A percentile compares a stretch with the other conserved stretches of the same genome.
phyloP scores from a whole-genome alignment of 2,797 vertebrate genomes.

The Pantherophis vulpinus region DNA sequence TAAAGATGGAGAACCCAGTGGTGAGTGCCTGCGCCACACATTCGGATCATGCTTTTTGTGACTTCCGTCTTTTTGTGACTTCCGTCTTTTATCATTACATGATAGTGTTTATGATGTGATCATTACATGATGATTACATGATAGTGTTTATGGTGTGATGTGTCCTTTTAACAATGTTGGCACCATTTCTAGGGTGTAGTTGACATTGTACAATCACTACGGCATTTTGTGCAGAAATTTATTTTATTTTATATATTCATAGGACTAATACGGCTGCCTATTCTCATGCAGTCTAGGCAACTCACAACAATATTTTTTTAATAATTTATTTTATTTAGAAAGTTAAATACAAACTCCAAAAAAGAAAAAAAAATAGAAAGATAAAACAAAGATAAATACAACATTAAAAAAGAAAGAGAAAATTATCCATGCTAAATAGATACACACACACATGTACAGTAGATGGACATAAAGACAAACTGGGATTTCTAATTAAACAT shows the following conservation, averaged over 20 bases:
- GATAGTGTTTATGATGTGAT: not conserved
- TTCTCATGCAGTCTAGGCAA: not conserved
- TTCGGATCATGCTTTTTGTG: not conserved
- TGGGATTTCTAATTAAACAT: not conserved
- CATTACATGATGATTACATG: not conserved
- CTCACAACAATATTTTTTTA: not conserved
- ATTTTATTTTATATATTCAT: not conserved
- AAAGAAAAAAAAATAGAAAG: not conserved
- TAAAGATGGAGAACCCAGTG: conserved; percentile 58
- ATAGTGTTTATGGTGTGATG: not conserved
- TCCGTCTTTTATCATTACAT: not conserved
- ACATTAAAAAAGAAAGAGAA: not conserved
- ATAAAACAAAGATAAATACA: not conserved
- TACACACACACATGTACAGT: not conserved
- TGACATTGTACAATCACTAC: not conserved
- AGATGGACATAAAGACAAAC: not conserved
- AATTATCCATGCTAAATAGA: not conserved
- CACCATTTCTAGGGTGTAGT: not conserved
- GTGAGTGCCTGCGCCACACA: conserved; percentile 55
- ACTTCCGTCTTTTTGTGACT: not conserved
- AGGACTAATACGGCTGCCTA: not conserved
- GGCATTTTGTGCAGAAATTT: not conserved
- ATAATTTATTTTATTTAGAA: not conserved
- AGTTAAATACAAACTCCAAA: not conserved
- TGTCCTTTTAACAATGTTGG: not conserved